phyloP scores from a whole-genome alignment of 2,888 invertebrate genomes.

The Mallateleia sp. region DNA sequence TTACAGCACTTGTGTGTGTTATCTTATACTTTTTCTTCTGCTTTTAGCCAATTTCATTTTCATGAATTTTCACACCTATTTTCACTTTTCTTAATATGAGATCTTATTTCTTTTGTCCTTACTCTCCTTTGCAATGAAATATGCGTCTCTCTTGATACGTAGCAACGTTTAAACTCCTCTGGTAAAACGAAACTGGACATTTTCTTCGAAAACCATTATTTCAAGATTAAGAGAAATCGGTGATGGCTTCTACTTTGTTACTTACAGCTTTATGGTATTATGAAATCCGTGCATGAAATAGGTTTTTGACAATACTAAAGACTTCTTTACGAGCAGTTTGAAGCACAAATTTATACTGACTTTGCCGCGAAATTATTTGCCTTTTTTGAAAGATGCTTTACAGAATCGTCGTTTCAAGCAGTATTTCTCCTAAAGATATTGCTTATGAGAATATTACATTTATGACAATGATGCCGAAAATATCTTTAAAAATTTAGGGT shows the following conservation, averaged over 20 bases:
- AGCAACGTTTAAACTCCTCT: slow-evolving; percentile 37
- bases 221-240: slow-evolving; percentile 79
- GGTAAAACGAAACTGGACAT: slow-evolving; percentile 36
- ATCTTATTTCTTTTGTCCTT: not conserved
- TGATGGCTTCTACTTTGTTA: slow-evolving; percentile 71
- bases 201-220: slow-evolving; percentile 69
- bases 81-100: slow-evolving; percentile 46
- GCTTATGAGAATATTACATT: slow-evolving; percentile 48
- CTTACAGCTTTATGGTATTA: slow-evolving; percentile 76
- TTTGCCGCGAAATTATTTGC: slow-evolving; percentile 58
- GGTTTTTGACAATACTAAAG: slow-evolving; percentile 57
- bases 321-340: slow-evolving; percentile 67
- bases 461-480: not conserved
- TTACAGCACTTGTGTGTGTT: too few species aligned
- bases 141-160: slow-evolving; percentile 31
- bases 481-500: too few species aligned
- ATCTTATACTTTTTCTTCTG: slow-evolving; percentile 54
- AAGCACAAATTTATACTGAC: slow-evolving; percentile 56
- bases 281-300: slow-evolving; percentile 74
- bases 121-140: slow-evolving; percentile 25
- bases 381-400: slow-evolving; percentile 48
- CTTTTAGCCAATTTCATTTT: slow-evolving; percentile 53
- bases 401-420: slow-evolving; percentile 30
- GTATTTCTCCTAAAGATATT: slow-evolving; percentile 36
- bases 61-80: slow-evolving; percentile 46